Conservation (phyloP, 2,113 vertebrate species). For the Empidonax alnorum region DNA sequence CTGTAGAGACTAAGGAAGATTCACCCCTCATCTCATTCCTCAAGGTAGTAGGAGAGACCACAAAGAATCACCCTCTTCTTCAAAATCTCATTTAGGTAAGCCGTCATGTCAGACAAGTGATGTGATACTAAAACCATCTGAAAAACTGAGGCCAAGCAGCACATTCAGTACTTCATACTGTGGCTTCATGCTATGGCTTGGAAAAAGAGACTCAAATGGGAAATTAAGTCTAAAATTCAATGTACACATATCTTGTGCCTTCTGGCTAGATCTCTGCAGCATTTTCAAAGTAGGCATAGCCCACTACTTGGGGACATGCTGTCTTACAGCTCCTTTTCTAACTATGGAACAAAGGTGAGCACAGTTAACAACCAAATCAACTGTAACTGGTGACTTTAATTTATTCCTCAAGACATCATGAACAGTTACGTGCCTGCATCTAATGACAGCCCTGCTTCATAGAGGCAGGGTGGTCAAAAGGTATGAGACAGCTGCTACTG, state of each 20-base stretch:
- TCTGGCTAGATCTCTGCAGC: background rate
- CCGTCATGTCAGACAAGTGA: background rate
- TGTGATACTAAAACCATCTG: background rate
- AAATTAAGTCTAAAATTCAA: background rate
- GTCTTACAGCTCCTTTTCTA: background rate
- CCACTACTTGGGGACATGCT: background rate
- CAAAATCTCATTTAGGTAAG: background rate
- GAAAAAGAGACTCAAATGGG: background rate
- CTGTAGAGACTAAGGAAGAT: background rate
- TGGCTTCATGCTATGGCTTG: background rate
- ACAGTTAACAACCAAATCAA: background rate
- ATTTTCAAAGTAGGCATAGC: background rate
- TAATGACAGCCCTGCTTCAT: background rate
- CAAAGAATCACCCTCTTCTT: background rate
- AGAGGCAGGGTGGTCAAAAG: background rate
- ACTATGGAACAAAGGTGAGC: background rate
- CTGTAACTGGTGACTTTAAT: background rate
- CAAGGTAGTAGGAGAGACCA: background rate
- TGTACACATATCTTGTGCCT: background rate
- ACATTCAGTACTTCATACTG: background rate
- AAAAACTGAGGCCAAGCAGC: background rate
- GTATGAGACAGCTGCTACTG: background rate
- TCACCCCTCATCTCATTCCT: background rate
- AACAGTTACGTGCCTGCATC: background rate
- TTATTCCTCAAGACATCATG: background rate